Conservation (phyloP, 2,888 invertebrate genomes). For the Gortyna flavago region DNA sequence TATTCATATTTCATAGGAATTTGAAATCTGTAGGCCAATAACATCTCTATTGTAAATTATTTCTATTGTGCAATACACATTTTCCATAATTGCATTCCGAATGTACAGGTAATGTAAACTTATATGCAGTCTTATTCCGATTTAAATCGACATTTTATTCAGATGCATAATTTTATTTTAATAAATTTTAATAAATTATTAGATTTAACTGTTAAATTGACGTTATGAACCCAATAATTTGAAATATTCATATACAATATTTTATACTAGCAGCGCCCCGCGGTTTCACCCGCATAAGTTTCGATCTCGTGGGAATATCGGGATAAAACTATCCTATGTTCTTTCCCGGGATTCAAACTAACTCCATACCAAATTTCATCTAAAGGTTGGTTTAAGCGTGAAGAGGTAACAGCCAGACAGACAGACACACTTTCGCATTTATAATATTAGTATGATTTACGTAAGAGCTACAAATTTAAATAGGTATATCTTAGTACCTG, state of each 20-base stretch:
- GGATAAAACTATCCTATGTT: too few relatives aligned
- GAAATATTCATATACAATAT: neutral
- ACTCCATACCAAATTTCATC: too few relatives aligned
- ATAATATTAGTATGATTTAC: too few relatives aligned
- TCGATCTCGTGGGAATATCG: too few relatives aligned
- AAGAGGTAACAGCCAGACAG: too few relatives aligned
- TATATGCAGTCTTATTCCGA: constrained; percentile 30
- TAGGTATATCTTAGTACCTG: too few relatives aligned
- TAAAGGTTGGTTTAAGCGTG: too few relatives aligned
- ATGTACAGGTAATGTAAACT: constrained; percentile 32
- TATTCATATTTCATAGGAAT: constrained; percentile 32
- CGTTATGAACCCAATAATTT: constrained; percentile 11
- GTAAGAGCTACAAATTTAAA: neutral
- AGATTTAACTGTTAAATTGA: constrained; percentile 1
- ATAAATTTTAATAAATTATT: constrained; percentile 40
- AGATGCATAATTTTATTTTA: constrained; percentile 27
- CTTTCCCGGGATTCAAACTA: too few relatives aligned
- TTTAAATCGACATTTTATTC: constrained; percentile 51
- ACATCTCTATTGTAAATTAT: constrained; percentile 37
- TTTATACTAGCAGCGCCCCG: too few relatives aligned
- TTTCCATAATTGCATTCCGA: constrained; percentile 44
- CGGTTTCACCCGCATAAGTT: too few relatives aligned
- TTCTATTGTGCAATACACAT: constrained; percentile 14
- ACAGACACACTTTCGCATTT: too few relatives aligned
- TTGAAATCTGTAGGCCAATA: constrained; percentile 8